Base-by-base conservation (phyloP, 2,888 invertebrate genomes). In the Troides aeacus region DNA sequence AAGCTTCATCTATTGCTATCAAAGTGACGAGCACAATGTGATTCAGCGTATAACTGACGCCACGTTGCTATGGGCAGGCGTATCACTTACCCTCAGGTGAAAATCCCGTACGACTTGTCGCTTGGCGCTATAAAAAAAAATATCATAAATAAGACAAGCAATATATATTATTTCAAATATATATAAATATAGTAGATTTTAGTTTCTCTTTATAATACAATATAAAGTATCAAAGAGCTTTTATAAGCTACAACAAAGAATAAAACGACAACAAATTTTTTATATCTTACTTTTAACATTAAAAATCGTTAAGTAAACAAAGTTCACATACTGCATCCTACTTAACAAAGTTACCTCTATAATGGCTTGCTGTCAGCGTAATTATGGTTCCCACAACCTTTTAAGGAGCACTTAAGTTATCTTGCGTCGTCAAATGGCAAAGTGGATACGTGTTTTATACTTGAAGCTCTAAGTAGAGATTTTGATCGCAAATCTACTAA, bases 311-410 rank as follows among this genome's bases (percentile, higher is more conserved):
- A 24, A 42, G 23, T 23, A 46, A 53, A 24, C 53, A 53, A 64
- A 50, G 42, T 58, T 59, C 63, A 30, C n/a, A 36, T 42, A 53
- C 70, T 70, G 64, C 67, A 56, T 36, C 53, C 21, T 61, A 30
- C 50, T 56, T 70, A 70, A 67, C 70, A 57, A 70, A 67, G 67
- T 70, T 64, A 70, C 57, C 42, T 70, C 63, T 60, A 63, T 60
- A 67, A 66, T 64, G 63, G 15, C 61, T 70, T 67, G 18, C 61
- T 67, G 67, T 64, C 70, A 61, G 57, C 66, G 70, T 64, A 70
- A 70, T 70, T 70, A 70, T 64, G 66, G 57, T 46, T 62, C 56
- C 70, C 70, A 61, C 70, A 67, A 67, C 70, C 70, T 70, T 67
- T 70, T 64, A 70, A 57, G 67, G 57, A 64, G 64, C 66, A 67